phyloP scores from a whole-genome alignment of 2,888 invertebrate species.

The Metopia argyrocephala region DNA sequence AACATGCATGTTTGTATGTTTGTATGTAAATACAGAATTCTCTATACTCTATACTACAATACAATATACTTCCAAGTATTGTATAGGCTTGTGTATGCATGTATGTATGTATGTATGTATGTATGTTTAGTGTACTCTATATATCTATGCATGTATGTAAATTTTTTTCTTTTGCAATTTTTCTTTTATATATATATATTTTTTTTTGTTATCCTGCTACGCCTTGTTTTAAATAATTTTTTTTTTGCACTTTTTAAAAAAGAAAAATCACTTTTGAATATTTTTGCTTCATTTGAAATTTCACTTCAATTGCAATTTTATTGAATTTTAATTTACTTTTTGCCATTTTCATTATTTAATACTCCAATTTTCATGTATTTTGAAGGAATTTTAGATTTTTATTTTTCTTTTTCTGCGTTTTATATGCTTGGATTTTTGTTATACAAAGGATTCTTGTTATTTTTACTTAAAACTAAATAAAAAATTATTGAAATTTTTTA shows the following conservation, averaged over 20 bases:
- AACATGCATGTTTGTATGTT: neutral
- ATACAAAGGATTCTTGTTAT: constrained; percentile 7
- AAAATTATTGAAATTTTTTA: constrained; percentile 47
- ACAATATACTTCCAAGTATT: constrained; percentile 27
- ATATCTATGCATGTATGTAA: constrained; percentile 12
- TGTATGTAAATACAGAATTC: constrained; percentile 4
- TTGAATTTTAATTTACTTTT: neutral
- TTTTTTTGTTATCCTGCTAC: constrained; percentile 55
- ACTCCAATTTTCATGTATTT: constrained; percentile 7
- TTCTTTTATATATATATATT: neutral
- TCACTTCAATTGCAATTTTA: neutral
- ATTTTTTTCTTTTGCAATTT: constrained; percentile 24
- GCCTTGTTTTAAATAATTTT: constrained; percentile 45
- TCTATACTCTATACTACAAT: neutral
- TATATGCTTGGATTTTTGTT: constrained; percentile 35
- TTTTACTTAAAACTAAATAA: constrained; percentile 59
- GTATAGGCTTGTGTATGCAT: no score
- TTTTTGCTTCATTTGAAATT: neutral
- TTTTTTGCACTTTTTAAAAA: constrained; percentile 25
- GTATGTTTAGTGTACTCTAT: constrained; percentile 1
- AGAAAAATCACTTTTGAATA: constrained; percentile 12
- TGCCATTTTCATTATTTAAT: constrained; percentile 4
- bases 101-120: neutral
- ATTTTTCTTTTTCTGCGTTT: constrained; percentile 32
- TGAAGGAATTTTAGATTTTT: constrained; percentile 27